phyloP scores from a whole-genome alignment of 2,797 vertebrate genomes.

The Pelodytes ibericus region DNA sequence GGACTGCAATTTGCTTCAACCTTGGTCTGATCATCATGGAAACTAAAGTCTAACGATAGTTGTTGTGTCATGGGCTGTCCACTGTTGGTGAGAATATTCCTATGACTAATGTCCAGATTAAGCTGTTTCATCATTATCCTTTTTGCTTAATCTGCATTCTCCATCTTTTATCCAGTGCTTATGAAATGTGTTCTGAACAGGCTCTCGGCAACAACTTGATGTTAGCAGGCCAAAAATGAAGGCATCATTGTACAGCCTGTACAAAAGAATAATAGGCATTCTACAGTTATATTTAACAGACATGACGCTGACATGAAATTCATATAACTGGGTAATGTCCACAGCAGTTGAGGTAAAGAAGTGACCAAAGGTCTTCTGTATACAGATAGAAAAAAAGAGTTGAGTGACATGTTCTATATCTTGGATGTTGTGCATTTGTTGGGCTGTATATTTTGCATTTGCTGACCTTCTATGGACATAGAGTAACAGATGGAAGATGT shows the following conservation, averaged over 20 bases:
- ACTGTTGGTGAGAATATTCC: neutral
- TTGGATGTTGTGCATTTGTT: no score
- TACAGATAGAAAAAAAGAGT: no score
- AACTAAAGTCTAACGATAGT: neutral
- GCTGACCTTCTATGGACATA: no score
- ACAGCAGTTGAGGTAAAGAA: no score
- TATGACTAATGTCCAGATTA: neutral
- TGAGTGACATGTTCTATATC: no score
- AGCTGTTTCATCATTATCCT: neutral
- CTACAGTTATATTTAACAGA: neutral
- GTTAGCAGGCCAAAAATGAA: neutral
- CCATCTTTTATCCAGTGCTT: neutral
- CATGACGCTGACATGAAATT: neutral
- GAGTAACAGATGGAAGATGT: no score
- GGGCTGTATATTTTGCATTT: no score
- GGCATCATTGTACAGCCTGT: neutral
- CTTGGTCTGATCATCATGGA: neutral
- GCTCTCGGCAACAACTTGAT: neutral
- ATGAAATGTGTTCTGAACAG: neutral
- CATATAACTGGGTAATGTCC: no score
- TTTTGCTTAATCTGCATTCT: neutral
- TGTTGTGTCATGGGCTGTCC: neutral
- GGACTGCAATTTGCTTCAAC: neutral
- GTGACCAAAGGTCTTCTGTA: no score
- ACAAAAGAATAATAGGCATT: neutral